phyloP scores from a whole-genome alignment of 2,113 vertebrate species.

The Lipotes vexillifer region DNA sequence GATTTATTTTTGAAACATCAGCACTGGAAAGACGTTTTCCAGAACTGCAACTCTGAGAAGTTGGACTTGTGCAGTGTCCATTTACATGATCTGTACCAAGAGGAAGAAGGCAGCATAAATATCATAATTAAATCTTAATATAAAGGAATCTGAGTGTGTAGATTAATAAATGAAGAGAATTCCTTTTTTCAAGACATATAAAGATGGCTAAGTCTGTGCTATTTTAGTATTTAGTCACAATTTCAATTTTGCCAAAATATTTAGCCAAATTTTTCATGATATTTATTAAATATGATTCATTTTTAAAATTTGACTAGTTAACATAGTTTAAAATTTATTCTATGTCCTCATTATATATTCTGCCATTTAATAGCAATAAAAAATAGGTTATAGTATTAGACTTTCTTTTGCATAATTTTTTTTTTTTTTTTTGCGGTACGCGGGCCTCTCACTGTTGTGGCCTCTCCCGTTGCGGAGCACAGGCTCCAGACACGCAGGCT shows the following conservation, averaged over 20 bases:
- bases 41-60: constrained; percentile 90
- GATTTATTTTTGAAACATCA: constrained; percentile 91
- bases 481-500: too few relatives aligned
- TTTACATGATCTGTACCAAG: constrained; percentile 95
- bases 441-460: too few relatives aligned
- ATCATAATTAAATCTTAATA: constrained; percentile 47
- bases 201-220: background rate
- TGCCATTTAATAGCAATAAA: background rate
- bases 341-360: background rate
- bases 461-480: too few relatives aligned
- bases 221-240: constrained; percentile 29
- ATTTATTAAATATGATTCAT: background rate
- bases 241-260: background rate
- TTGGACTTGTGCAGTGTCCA: constrained; percentile 97
- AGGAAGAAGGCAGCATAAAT: constrained; percentile 53
- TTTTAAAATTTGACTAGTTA: constrained; percentile 7
- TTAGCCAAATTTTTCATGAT: background rate
- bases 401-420: constrained; percentile 34
- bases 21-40: constrained; percentile 92
- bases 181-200: background rate
- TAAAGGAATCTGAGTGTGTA: constrained; percentile 7
- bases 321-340: constrained; percentile 18
- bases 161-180: constrained; percentile 21
- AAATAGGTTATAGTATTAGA: background rate
- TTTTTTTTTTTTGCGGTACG: too few relatives aligned